Evolutionary conservation across 2,888 invertebrate species (phyloP).

Genomic region (Eumerus sabulonum): DNA sequence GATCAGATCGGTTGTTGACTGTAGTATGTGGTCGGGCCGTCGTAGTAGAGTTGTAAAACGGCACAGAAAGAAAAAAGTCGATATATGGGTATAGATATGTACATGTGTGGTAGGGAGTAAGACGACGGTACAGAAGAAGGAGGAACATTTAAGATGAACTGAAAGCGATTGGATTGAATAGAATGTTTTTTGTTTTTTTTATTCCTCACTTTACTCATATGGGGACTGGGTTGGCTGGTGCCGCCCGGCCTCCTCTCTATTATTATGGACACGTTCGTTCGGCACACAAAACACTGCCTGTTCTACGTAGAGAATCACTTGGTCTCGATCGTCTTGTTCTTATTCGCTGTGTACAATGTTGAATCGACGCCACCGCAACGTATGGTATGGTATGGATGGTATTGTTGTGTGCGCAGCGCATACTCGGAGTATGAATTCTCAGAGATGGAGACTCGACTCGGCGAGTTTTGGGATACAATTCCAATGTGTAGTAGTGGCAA

Average conservation of each 20-base stretch:
- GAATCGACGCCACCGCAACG: conserved; percentile 35
- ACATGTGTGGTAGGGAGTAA: neutral
- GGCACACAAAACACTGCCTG: conserved; percentile 57
- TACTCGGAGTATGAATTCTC: conserved; percentile 16
- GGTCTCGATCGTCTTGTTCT: conserved; percentile 51
- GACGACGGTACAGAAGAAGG: conserved; percentile 31
- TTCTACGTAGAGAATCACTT: conserved; percentile 58
- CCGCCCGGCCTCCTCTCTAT: conserved; percentile 35
- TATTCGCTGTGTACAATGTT: conserved; percentile 36
- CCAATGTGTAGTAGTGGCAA: conserved; percentile 64
- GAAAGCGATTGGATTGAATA: conserved; percentile 67
- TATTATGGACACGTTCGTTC: conserved; percentile 32
- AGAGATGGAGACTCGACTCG: conserved; percentile 29
- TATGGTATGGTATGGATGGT: conserved; percentile 35
- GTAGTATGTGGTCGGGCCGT: conserved; percentile 63
- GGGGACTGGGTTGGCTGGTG: conserved; percentile 54
- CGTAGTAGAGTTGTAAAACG: conserved; percentile 68
- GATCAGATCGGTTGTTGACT: conserved; percentile 68
- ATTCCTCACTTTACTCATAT: conserved; percentile 32
- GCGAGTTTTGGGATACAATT: conserved; percentile 56
- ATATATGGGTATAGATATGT: too few species aligned
- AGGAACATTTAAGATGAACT: conserved; percentile 63
- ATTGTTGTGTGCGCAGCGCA: conserved; percentile 32
- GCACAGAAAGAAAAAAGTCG: conserved; percentile 41
- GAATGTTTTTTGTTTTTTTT: conserved; percentile 43